Evolutionary conservation across 2,888 invertebrate species (phyloP), one percentile per base, ranked within the genome.

Genomic region (Tachystola acroxantha): DNA sequence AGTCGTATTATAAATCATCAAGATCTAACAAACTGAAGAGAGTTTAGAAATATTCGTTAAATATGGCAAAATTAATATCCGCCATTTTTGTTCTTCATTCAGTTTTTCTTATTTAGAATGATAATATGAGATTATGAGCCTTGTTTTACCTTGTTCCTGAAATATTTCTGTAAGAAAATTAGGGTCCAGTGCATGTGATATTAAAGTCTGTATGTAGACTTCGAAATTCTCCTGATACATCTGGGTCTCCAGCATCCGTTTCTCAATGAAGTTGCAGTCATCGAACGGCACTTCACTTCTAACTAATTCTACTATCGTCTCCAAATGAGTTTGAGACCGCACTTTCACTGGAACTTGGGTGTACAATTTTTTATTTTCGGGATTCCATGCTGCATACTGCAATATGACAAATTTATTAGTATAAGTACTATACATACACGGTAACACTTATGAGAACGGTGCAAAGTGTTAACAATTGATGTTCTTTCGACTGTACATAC

Each of bases 121-220:
- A n/a, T n/a, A n/a, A n/a, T n/a, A n/a, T n/a, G n/a, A n/a, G n/a
- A n/a, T n/a, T n/a, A n/a, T n/a, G n/a, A n/a, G n/a, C n/a, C n/a
- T n/a, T 34, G 10, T 25, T 10, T 58, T 64, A 95, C 96, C 96
- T 90, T 95, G 93, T 64, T 96, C 96, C 65, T 94, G 93, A 57
- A 94, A 94, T 64, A 96, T 96, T 88, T 96, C 96, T 33, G 92
- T 92, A 10, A 96, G 88, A 66, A 96, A 96, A 80, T 95, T 96
- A 3, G 94, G 93, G 77, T 96, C 96, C 46, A 96, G 80, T 4
- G 95, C 95, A 71, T 96, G 96, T 2, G 96, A 96, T 62, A 96
- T 95, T 60, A 96, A 88, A 2, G 96, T 96, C 72, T 96, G 96
- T 68, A 96, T 93, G 62, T 95, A 96, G 27, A 96, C 95, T 87